These are phyloP conservation scores for Mus pahari DNA, from an alignment of 2,113 vertebrate genomes.

Conservation along the genomic window DNA sequence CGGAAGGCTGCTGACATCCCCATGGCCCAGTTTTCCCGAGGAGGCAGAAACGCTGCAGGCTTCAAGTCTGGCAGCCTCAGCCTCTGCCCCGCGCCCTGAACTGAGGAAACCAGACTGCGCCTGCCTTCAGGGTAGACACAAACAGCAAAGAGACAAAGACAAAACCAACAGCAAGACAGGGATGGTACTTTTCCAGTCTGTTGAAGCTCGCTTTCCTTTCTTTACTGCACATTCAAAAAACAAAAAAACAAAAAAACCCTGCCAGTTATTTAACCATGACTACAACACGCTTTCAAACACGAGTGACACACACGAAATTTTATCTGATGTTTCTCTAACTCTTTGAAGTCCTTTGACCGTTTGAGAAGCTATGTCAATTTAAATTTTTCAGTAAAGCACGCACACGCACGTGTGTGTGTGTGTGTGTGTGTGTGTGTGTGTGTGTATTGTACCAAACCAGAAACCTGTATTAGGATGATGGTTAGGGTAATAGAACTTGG, in stretches of 20 bases:
- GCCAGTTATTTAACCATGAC: conserved; percentile 82
- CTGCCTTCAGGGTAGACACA: conserved; percentile 69
- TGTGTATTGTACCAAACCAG: conserved; percentile 9
- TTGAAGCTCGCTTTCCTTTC: conserved; percentile 54
- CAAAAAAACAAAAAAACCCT: conserved; percentile 68
- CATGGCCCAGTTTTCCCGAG: neutral
- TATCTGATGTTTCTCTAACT: conserved; percentile 73
- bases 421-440: neutral
- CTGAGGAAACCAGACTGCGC: neutral
- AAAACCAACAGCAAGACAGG: conserved; percentile 66
- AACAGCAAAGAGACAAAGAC: neutral
- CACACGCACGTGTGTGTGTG: neutral
- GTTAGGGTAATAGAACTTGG: neutral
- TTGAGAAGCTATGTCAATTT: conserved; percentile 18
- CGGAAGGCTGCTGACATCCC: neutral
- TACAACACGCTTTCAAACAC: conserved; percentile 77
- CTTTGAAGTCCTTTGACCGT: conserved; percentile 66
- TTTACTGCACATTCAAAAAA: conserved; percentile 53
- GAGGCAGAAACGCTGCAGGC: conserved; percentile 16
- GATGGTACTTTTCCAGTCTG: conserved; percentile 84
- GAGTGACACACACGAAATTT: conserved; percentile 65
- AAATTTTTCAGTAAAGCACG: conserved; percentile 2
- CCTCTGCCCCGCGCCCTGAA: neutral
- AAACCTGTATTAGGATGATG: neutral
- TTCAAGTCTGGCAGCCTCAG: conserved; percentile 16